A percentile compares a stretch with the other conserved stretches of the same genome.
phyloP scores from a whole-genome alignment of 2,888 invertebrate genomes.

The Prosopocoilus inquinatus region DNA sequence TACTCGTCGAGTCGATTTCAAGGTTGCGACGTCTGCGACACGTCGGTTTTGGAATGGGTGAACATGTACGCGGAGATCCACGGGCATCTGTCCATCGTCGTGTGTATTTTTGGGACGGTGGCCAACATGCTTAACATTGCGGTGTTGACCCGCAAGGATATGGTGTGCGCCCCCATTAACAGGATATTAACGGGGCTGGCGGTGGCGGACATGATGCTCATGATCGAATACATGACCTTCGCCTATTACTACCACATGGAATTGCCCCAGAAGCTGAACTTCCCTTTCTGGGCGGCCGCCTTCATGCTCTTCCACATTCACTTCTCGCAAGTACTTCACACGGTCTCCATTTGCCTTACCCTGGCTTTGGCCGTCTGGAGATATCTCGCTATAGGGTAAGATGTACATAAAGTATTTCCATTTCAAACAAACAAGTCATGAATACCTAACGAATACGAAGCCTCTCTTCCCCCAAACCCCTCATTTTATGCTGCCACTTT shows the following conservation, averaged over 20 bases:
- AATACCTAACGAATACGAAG: neutral
- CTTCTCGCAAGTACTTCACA: slow-evolving; percentile 77
- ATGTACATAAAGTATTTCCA: slow-evolving; percentile 22
- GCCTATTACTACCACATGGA: slow-evolving; percentile 67
- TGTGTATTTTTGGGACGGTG: slow-evolving; percentile 83
- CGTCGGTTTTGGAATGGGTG: slow-evolving; percentile 48
- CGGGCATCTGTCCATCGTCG: slow-evolving; percentile 78
- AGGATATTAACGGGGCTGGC: slow-evolving; percentile 81
- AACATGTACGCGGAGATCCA: slow-evolving; percentile 65
- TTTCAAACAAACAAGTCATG: neutral
- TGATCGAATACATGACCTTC: slow-evolving; percentile 82
- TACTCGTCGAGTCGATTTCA: too few species aligned
- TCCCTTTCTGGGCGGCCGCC: slow-evolving; percentile 71
- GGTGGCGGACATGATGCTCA: slow-evolving; percentile 85
- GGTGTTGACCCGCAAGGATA: slow-evolving; percentile 78
- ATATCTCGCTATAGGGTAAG: slow-evolving; percentile 79
- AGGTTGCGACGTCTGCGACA: slow-evolving; percentile 22
- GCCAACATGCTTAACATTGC: slow-evolving; percentile 86
- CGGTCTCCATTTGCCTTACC: slow-evolving; percentile 79
- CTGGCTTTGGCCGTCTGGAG: slow-evolving; percentile 83
- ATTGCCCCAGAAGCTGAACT: slow-evolving; percentile 61
- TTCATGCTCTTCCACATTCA: slow-evolving; percentile 79
- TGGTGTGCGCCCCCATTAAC: slow-evolving; percentile 82
- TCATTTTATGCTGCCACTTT: too few species aligned
- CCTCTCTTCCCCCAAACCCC: too few species aligned